Evolutionary conservation across 37 sponge, comb jelly and placozoan genomes (phyloP).

Genomic region (Beroe ovata): DNA sequence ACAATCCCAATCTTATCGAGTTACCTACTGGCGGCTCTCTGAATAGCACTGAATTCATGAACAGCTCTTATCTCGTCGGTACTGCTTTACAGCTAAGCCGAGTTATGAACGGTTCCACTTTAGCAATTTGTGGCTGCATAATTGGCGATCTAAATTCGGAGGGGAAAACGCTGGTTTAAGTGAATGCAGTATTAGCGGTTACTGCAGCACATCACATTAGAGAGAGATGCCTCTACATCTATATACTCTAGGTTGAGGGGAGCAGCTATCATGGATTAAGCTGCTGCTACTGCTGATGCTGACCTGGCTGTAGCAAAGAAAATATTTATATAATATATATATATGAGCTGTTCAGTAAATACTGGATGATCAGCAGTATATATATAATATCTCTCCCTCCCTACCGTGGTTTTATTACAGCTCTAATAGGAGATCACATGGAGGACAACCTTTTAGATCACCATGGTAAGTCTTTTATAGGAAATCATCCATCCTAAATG

Average conservation of each 20-base stretch:
- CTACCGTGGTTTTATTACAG: too few relatives aligned
- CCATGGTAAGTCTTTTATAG: background rate
- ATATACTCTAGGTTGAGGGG: background rate
- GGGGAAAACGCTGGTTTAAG: background rate
- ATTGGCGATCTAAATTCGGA: background rate
- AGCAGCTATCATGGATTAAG: background rate
- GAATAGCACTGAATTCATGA: too few relatives aligned
- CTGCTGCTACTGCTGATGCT: too few relatives aligned
- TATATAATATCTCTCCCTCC: too few relatives aligned
- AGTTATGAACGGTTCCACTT: background rate
- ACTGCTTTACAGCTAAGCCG: background rate
- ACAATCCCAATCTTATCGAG: too few relatives aligned
- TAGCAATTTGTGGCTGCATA: background rate
- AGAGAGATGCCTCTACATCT: too few relatives aligned
- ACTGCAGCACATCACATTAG: too few relatives aligned
- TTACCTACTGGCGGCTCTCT: too few relatives aligned
- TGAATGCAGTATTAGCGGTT: background rate
- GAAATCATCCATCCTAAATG: background rate
- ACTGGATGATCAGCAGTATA: background rate
- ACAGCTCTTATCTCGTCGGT: background rate
- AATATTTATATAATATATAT: too few relatives aligned
- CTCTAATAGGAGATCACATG: background rate
- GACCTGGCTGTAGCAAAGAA: background rate
- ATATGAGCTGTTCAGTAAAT: background rate
- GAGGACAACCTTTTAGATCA: background rate